Evolutionary conservation across 2,797 vertebrate species (phyloP).

Genomic region (Chloroceryle inda): DNA sequence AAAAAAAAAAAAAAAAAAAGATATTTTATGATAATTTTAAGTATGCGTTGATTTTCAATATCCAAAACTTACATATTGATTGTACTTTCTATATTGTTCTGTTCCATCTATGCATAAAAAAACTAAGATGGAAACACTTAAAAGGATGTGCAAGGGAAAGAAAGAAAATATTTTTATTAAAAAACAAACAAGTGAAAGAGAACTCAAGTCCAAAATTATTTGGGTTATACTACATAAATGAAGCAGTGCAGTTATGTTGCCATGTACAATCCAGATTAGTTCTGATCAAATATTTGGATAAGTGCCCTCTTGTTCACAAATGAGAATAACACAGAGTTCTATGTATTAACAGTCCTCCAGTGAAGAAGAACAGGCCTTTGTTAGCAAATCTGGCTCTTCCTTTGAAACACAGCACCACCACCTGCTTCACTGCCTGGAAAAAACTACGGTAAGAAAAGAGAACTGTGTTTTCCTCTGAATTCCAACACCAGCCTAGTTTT

Average conservation of each 20-base stretch:
- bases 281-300: constrained; percentile 41
- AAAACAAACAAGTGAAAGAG: neutral
- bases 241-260: constrained; percentile 12
- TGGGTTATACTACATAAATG: neutral
- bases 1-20: neutral
- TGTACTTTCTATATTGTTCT: neutral
- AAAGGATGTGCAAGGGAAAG: neutral
- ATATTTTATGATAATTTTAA: constrained; percentile 1
- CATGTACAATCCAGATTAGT: constrained; percentile 14
- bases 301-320: constrained; percentile 56
- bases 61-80: neutral
- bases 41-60: neutral
- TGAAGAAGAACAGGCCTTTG: constrained; percentile 90
- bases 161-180: neutral
- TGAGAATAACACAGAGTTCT: constrained; percentile 62
- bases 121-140: neutral
- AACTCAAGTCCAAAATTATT: neutral
- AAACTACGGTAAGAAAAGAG: constrained; percentile 91
- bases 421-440: constrained; percentile 95
- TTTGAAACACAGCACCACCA: constrained; percentile 94
- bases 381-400: constrained; percentile 88
- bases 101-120: neutral
- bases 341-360: constrained; percentile 86
- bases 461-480: neutral
- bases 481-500: neutral